Conservation (phyloP, 2,113 vertebrate genomes). For the Acanthochromis polyacanthus region DNA sequence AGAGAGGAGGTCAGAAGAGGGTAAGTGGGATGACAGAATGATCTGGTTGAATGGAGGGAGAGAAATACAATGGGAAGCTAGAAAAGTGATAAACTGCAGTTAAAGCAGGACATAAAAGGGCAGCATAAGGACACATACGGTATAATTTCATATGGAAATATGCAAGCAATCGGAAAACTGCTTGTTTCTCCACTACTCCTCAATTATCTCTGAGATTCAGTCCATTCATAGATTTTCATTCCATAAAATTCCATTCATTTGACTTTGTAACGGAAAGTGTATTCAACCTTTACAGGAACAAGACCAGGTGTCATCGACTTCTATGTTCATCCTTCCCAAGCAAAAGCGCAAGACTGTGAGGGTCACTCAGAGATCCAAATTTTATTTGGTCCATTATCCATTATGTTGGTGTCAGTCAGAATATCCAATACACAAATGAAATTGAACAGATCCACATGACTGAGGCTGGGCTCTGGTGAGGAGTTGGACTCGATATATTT, state of each 20-base stretch:
- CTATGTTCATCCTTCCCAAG: no score
- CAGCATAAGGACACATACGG: neutral
- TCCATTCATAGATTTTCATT: neutral
- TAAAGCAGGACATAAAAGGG: neutral
- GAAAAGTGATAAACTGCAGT: neutral
- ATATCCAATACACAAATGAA: no score
- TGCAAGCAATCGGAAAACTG: neutral
- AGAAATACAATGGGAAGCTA: constrained; percentile 4
- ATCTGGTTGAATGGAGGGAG: constrained; percentile 8
- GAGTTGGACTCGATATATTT: neutral
- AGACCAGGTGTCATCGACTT: no score
- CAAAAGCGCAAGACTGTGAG: no score
- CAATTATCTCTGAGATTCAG: no score
- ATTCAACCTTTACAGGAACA: neutral
- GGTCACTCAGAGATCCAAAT: no score
- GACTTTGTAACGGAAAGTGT: neutral
- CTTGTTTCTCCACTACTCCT: neutral
- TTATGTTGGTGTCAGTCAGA: no score
- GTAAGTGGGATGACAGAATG: constrained; percentile 23
- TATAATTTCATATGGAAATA: neutral
- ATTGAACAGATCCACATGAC: no score
- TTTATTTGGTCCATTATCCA: no score
- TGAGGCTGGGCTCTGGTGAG: no score
- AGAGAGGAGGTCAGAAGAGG: constrained; percentile 35
- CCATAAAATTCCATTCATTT: neutral